phyloP scores from a whole-genome alignment of 2,888 invertebrate species.

The Polylopha cassiicola region DNA sequence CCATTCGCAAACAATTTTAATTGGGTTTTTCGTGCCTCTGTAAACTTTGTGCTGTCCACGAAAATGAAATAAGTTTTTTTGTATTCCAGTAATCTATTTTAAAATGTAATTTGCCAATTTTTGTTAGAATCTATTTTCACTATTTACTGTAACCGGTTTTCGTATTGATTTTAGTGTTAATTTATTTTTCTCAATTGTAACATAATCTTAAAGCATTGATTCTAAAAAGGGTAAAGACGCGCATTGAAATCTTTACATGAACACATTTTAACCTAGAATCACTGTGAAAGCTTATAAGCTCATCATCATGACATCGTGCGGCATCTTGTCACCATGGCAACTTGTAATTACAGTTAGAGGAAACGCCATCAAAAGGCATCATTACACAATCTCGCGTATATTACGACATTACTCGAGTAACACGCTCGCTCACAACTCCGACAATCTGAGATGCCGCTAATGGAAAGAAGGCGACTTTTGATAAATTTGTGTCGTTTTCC shows the following conservation, averaged over 20 bases:
- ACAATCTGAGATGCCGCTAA: constrained; percentile 65
- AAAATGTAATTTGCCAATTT: constrained; percentile 7
- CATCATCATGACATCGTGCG: constrained; percentile 50
- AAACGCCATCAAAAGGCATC: constrained; percentile 58
- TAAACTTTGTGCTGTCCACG: constrained; percentile 54
- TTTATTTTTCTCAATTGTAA: no score
- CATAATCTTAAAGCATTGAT: no score
- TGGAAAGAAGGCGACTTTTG: constrained; percentile 68
- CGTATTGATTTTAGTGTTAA: no score
- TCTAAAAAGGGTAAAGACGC: no score
- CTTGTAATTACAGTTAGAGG: constrained; percentile 54
- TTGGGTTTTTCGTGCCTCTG: constrained; percentile 63
- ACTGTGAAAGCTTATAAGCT: no score
- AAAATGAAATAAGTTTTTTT: constrained; percentile 45
- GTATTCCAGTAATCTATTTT: constrained; percentile 25
- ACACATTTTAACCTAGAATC: no score
- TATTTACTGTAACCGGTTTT: neutral
- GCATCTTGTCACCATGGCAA: constrained; percentile 51
- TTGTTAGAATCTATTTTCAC: neutral
- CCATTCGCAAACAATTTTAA: constrained; percentile 72
- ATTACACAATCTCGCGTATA: constrained; percentile 60
- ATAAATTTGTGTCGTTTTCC: constrained; percentile 59
- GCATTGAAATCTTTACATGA: no score
- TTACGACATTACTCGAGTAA: constrained; percentile 61
- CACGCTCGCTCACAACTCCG: constrained; percentile 43